Conservation (phyloP, 1,140 invertebrate species). For the Limonius californicus region DNA sequence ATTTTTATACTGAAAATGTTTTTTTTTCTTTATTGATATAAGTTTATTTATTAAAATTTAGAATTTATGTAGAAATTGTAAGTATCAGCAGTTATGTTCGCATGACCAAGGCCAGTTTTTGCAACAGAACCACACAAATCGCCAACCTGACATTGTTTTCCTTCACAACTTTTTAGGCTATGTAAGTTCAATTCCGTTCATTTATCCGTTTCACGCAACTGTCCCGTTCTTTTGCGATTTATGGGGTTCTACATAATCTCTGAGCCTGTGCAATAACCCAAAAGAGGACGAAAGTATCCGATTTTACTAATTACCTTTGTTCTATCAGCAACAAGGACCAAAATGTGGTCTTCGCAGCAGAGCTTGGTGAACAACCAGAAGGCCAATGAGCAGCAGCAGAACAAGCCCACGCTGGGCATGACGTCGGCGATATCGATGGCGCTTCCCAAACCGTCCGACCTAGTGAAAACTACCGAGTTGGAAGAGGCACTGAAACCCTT, state of each 20-base stretch:
- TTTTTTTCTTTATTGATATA: not conserved
- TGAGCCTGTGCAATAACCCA: no score
- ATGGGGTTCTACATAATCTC: not conserved
- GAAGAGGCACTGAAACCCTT: conserved; percentile 79
- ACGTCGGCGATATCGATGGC: conserved; percentile 91
- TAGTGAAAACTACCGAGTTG: conserved; percentile 78
- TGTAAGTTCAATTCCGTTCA: not conserved
- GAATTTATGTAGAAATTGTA: not conserved
- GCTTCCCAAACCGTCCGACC: conserved; percentile 79
- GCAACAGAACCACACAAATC: no score
- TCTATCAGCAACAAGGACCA: no score
- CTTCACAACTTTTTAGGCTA: not conserved
- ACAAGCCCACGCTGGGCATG: conserved; percentile 67
- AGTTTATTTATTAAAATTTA: not conserved
- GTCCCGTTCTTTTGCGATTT: no score
- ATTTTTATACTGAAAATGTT: not conserved
- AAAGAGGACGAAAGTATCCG: no score
- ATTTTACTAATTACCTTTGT: no score
- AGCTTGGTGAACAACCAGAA: not conserved
- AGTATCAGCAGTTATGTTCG: not conserved
- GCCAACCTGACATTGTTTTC: not conserved
- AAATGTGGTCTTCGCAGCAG: conserved; percentile 23
- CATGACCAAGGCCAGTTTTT: not conserved
- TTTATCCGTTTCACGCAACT: not conserved
- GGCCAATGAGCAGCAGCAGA: conserved; percentile 22